Base-by-base conservation (phyloP, 2,113 vertebrate species). In the Opisthocomus hoazin region DNA sequence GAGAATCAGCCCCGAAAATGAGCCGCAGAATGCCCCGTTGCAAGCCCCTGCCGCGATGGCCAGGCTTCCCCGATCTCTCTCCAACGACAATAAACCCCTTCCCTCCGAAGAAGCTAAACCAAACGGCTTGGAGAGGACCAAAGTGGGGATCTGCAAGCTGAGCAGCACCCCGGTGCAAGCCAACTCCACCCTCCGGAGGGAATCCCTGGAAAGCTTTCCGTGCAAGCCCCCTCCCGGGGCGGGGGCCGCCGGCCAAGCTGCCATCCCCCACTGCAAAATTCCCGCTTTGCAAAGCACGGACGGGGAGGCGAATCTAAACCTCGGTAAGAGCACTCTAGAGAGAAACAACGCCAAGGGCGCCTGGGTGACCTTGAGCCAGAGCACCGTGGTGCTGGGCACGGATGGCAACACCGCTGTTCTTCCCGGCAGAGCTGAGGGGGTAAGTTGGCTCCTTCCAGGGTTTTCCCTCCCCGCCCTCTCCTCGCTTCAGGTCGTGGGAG, bases 371-470 rank as follows among this genome's bases (percentile, higher is more conserved):
- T 98, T 99, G 98, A 99, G 98, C 98, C 99, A 99, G 97, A 99
- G 99, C 79, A 99, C 99, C 66, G 99, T 99, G 97, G 98, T 99
- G 29, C 96, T 99, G 98, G 99, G 99, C 76, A 97, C 99, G 69
- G 99, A 99, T 96, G 99, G 99, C 60, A 99, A 98, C 98, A 98
- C 99, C 54, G 99, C 99, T 26, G 99, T 99, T 65, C 98, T 99
- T 77, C 98, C 99, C 12, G 98, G 98, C 94, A 97, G 97, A 79
- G 74, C 97, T 92, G 97, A 97, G 32, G 98, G 97, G 99, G 99
- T 99, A 98, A 99, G 99, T 98, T 53, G 83, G 84, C 11, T 39
- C 39, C 34, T 56, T 3, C 2, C 12, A 4, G 37, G 14, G 30
- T 54, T 64, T 57, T 14, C 29, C 16, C 45, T 16, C 41, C 41